Base-by-base conservation (phyloP, 2,797 vertebrate species). In the Sebastes minor region DNA sequence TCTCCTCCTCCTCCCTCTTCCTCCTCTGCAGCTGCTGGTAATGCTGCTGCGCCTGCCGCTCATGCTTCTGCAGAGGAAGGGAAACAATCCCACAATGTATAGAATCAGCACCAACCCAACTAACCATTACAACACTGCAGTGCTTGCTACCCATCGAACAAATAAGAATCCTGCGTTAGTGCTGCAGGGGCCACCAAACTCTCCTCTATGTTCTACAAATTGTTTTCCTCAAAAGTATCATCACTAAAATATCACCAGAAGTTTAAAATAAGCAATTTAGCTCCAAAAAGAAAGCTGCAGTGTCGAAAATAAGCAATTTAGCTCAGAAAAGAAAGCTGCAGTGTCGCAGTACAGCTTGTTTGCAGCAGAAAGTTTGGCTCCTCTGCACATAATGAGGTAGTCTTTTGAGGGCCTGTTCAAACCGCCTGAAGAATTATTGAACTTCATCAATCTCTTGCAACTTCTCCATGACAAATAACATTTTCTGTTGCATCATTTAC, bases 21-120 rank as follows among this genome's bases (percentile, higher is more conserved):
- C 97, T 96, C 79, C 97, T 95, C 94, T 99, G 98, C 92, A 98
- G 97, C 90, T 98, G 98, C 94, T 99, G 98, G 92, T 96, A 99
- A 90, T 96, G 97, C 81, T 99, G 97, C 96, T 99, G 98, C 0
- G 98, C 98, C 92, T 99, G 98, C 13, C 98, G 97, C 89, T 99
- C 98, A 6, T 99, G 98, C 90, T 97, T 98, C 98, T 99, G 95
- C 83, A 89, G 81, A 83, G 80, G 55, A 77, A 76, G 78, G 22
- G 25, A 88, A 82, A 76, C 32, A n/a, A 57, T 63, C 70, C 53
- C 82, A 81, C 68, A 46, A 61, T 76, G 65, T 32, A 57, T 85
- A 70, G 67, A 80, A 87, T 87, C 89, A 87, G 89, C 88, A 91
- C 27, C 38, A 78, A 79, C n/a, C 28, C 72, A 53, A 59, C 80